Percentiles rank a stretch among this genome's conserved stretches.
These are phyloP conservation scores for Phoebastria nigripes DNA, from an alignment of 2,797 vertebrate genomes.

Conservation along the genomic window DNA sequence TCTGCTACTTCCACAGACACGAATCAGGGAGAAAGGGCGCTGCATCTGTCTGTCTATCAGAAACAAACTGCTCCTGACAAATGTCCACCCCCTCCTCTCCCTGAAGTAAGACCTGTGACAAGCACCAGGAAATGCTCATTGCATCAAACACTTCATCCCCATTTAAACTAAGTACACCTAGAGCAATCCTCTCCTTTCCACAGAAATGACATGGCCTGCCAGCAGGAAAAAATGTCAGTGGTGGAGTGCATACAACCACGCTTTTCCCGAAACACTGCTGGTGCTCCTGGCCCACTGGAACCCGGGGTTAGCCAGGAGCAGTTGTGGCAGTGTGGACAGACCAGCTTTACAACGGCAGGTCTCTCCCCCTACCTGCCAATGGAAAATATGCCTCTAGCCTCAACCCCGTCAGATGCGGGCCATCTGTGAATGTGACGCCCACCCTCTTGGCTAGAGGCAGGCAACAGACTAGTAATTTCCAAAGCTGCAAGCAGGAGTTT, in stretches of 20 bases:
- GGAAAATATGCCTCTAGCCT: not conserved
- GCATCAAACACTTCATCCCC: not conserved
- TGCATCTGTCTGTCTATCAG: not conserved
- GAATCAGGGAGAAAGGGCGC: not conserved
- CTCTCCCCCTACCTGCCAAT: not conserved
- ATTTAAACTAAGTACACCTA: not conserved
- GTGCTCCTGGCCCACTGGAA: not conserved
- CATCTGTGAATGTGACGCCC: not conserved
- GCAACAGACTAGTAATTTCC: not conserved
- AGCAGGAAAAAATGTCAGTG: not conserved
- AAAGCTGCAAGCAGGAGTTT: not conserved
- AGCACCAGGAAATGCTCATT: not conserved
- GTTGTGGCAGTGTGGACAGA: accelerated
- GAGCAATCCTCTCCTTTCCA: not conserved
- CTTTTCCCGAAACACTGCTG: not conserved
- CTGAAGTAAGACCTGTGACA: not conserved
- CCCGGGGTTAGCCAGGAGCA: not conserved
- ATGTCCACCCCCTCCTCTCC: not conserved
- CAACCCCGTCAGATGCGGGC: not conserved
- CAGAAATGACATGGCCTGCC: not conserved
- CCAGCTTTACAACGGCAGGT: not conserved
- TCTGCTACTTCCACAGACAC: not conserved
- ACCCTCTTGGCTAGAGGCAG: not conserved
- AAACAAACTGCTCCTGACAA: not conserved
- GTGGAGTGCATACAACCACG: not conserved